Evolutionary conservation across 2,888 invertebrate genomes (phyloP), one percentile per base, ranked within the genome.

Genomic region (Adela reaumurella): DNA sequence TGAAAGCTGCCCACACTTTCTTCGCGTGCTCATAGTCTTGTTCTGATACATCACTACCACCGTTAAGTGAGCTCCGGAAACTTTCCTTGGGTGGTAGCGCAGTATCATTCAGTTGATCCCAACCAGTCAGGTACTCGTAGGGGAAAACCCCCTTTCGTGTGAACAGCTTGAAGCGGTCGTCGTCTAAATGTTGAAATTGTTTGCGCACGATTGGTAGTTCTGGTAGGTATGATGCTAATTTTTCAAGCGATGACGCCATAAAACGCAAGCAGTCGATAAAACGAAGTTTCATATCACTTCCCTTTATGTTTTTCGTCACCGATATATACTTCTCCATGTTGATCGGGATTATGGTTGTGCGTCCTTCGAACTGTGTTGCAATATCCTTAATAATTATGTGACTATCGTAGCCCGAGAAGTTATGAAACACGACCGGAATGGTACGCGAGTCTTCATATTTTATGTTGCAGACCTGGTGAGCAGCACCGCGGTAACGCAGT

Each of bases 1-100:
- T 45, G 48, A 59, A 60, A 2, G 17, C 19, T 5, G 45, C 2
- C 57, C 57, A 60, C 1, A 60, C 51, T 1, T 11, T 42, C 17
- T 49, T 43, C 17, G 56, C 55, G 45, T 51, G 50, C 3, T 29
- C 16, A 48, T 54, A 53, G 19, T 54, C 45, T 8, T 4, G 3
- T 14, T 48, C 47, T 35, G 28, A 46, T 17, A 56, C 54, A 35
- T 50, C 41, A 14, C 53, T 35, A 35, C 35, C 46, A 19, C 24
- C 24, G 17, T 28, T 50, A 10, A 56, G 45, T 10, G 17, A 48
- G 18, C 49, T 55, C 46, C 48, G 53, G 45, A 56, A 56, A 49
- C 14, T 19, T 18, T 48, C 43, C 43, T 51, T 18, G 50, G 14
- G 46, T 6, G 57, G 57, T 18, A 57, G 48, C 4, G 17, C 1